Percentiles rank a stretch among this genome's conserved stretches.
These are phyloP conservation scores for Muntiacus reevesi DNA, from an alignment of 2,113 vertebrate species.

Conservation along the genomic window DNA sequence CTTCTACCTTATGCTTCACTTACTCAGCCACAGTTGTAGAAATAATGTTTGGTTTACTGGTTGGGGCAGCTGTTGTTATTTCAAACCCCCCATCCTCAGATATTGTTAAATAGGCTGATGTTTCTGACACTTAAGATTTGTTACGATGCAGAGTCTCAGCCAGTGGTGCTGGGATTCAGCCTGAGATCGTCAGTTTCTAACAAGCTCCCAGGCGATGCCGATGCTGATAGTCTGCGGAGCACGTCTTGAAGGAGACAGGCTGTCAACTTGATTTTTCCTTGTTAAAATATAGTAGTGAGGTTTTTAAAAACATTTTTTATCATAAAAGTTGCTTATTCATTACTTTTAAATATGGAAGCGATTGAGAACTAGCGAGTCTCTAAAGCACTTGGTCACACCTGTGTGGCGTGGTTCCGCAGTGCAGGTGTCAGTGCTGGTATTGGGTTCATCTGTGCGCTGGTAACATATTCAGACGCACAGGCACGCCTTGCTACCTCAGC, in stretches of 20 bases:
- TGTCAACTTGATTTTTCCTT: neutral
- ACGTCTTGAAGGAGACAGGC: neutral
- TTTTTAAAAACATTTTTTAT: neutral
- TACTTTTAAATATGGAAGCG: conserved; percentile 15
- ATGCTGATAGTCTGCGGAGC: neutral
- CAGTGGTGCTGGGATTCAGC: neutral
- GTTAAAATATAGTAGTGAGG: neutral
- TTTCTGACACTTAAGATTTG: neutral
- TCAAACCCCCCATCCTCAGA: neutral
- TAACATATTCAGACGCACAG: neutral
- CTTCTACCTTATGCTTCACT: neutral
- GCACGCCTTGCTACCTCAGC: neutral
- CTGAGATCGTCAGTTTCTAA: neutral
- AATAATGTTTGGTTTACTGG: neutral
- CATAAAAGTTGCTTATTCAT: neutral
- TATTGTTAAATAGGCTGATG: neutral
- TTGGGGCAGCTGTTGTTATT: neutral
- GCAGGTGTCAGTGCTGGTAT: neutral
- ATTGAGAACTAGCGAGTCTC: neutral
- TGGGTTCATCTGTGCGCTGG: neutral
- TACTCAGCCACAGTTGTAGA: neutral
- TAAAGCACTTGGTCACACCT: neutral
- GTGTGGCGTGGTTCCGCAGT: neutral
- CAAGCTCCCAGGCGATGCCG: neutral
- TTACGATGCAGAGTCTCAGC: neutral